A percentile compares a stretch with the other conserved stretches of the same genome.
Conservation (phyloP, 2,888 invertebrate genomes). For the Cephus nigrinus region DNA sequence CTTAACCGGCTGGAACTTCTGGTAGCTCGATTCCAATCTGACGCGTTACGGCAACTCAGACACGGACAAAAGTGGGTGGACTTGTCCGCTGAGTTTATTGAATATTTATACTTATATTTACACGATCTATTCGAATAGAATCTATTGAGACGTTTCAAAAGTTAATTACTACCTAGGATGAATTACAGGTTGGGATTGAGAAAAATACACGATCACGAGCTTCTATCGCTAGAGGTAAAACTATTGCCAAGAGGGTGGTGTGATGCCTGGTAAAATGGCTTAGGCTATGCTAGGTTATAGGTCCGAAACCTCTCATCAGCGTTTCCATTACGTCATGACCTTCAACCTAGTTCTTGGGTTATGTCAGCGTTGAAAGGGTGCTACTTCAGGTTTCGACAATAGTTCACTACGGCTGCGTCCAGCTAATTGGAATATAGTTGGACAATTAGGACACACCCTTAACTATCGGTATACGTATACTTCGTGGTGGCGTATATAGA, state of each 20-base stretch:
- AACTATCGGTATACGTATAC: neutral
- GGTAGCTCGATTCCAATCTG: neutral
- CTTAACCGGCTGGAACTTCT: neutral
- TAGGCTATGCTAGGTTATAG: conserved; percentile 14
- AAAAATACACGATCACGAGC: neutral
- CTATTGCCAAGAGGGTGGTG: neutral
- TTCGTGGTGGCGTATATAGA: neutral
- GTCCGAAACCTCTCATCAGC: conserved; percentile 19
- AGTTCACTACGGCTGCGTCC: neutral
- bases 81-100: neutral
- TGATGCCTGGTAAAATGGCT: conserved; percentile 11
- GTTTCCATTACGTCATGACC: conserved; percentile 15
- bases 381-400: neutral
- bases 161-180: neutral
- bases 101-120: neutral
- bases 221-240: neutral
- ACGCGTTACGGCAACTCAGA: neutral
- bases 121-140: neutral
- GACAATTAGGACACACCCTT: neutral
- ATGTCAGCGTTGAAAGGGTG: neutral
- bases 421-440: neutral
- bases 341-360: conserved; percentile 10
- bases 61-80: too few relatives aligned
- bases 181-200: neutral
- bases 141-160: neutral